These are phyloP conservation scores for Drosophila kuntzei DNA, from an alignment of 2,888 invertebrate genomes.

Conservation along the genomic window DNA sequence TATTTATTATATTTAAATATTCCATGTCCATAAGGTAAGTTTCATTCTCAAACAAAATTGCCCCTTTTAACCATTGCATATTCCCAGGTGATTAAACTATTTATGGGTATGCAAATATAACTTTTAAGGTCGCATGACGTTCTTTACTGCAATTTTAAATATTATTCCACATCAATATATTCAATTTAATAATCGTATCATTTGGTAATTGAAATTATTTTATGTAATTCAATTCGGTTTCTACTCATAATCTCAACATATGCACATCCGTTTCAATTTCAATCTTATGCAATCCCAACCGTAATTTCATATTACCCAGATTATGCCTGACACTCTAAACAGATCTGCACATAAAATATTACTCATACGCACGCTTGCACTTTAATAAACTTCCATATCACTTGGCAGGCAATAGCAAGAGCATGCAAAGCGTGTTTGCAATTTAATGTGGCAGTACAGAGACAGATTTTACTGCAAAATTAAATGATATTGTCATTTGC, in stretches of 20 bases:
- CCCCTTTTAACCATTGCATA: too few species aligned
- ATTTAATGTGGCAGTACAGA: conserved; percentile 11
- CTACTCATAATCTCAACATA: conserved; percentile 25
- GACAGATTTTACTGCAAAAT: too few species aligned
- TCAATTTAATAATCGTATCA: not conserved
- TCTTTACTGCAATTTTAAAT: not conserved
- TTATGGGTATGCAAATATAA: too few species aligned
- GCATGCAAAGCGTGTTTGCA: conserved; percentile 43
- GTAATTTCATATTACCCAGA: conserved; percentile 38
- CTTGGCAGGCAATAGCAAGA: conserved; percentile 39
- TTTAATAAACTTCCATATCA: conserved; percentile 55
- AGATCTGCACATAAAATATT: conserved; percentile 43
- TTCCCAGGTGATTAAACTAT: too few species aligned
- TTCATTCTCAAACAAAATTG: too few species aligned
- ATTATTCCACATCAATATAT: not conserved
- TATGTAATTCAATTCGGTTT: not conserved
- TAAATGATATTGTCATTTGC: too few species aligned
- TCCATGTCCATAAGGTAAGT: too few species aligned
- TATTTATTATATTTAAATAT: too few species aligned
- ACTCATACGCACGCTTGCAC: conserved; percentile 63
- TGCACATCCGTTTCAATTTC: not conserved
- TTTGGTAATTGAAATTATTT: not conserved
- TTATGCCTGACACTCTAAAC: conserved; percentile 5
- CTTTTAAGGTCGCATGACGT: too few species aligned
- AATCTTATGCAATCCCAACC: conserved; percentile 36